Evolutionary conservation across 2,888 invertebrate genomes (phyloP), one percentile per base, ranked within the genome.

Genomic region (Drosophila silvestris): DNA sequence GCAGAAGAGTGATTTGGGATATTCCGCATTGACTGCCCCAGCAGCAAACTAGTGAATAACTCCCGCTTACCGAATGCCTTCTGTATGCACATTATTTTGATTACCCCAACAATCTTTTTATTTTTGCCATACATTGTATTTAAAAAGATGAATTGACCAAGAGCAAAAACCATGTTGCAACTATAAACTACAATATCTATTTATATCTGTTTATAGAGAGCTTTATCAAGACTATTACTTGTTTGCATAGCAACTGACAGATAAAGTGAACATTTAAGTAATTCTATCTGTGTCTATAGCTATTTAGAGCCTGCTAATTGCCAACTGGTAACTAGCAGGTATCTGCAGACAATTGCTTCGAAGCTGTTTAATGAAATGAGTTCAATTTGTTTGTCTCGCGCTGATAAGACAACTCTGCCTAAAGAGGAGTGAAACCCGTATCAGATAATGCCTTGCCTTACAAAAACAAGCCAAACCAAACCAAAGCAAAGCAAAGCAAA

Each of bases 331-430:
- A 22, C 50, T 47, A 35, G 33, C 33, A 35, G 14, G 65, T 50
- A 60, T 47, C 39, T 39, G 39, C 28, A 65, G 74, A 78, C 76
- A 79, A 74, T 79, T 85, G 82, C 78, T 71, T 87, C 83, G 77
- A 77, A 73, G 86, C 84, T 84, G 78, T 82, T 86, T 82, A 81
- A 81, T 82, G 87, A 91, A 90, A 88, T 81, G 79, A 89, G 89
- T 86, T 80, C 87, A 79, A 85, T 91, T 90, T 86, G 85, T 82
- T 87, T 88, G 81, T 62, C 62, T 47, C 50, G 37, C 35, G n/a
- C 81, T 85, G 88, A 87, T 86, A 85, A 81, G 79, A 74, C 74
- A 60, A 71, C 67, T 41, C n/a, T 16, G 5, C 63, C 47, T 0
- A 22, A 26, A 9, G 19, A 37, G 53, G 1, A 30, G 37, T 9